These are phyloP conservation scores for Chesias legatella DNA, from an alignment of 2,888 invertebrate genomes.

Conservation along the genomic window DNA sequence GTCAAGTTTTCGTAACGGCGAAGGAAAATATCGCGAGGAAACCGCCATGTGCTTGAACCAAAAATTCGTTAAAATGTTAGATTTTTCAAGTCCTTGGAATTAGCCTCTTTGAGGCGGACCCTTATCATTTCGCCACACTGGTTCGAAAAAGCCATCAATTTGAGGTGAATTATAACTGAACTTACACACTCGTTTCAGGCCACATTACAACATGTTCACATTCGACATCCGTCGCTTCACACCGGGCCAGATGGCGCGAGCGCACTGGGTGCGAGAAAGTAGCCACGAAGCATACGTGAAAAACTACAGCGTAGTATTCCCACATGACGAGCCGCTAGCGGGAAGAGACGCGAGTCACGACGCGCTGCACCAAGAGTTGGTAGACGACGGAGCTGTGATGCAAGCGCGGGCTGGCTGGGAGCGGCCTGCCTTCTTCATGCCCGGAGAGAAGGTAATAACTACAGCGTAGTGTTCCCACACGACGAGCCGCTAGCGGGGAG, in stretches of 20 bases:
- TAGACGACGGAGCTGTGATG: conserved; percentile 91
- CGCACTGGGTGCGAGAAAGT: conserved; percentile 88
- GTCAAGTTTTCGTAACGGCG: no score
- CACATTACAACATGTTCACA: conserved; percentile 90
- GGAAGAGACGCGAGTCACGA: conserved; percentile 82
- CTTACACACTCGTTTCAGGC: conserved; percentile 61
- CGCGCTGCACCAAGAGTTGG: conserved; percentile 80
- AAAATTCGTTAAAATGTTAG: no score
- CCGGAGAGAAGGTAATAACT: conserved; percentile 55
- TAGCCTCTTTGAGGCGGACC: no score
- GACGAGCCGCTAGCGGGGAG: conserved; percentile 92
- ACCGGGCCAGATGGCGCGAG: conserved; percentile 84
- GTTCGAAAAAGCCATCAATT: no score
- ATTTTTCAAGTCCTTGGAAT: no score
- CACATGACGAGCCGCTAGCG: conserved; percentile 90
- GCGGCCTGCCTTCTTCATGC: conserved; percentile 89
- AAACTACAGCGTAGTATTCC: conserved; percentile 89
- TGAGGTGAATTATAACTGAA: no score
- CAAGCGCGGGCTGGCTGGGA: conserved; percentile 94
- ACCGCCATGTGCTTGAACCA: no score
- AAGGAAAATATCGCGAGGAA: no score
- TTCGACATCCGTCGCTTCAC: conserved; percentile 93
- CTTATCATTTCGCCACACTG: no score
- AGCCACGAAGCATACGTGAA: conserved; percentile 94
- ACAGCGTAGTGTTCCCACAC: conserved; percentile 82